These are phyloP conservation scores for Urocyon cinereoargenteus DNA, from an alignment of 2,797 vertebrate species.

Conservation along the genomic window DNA sequence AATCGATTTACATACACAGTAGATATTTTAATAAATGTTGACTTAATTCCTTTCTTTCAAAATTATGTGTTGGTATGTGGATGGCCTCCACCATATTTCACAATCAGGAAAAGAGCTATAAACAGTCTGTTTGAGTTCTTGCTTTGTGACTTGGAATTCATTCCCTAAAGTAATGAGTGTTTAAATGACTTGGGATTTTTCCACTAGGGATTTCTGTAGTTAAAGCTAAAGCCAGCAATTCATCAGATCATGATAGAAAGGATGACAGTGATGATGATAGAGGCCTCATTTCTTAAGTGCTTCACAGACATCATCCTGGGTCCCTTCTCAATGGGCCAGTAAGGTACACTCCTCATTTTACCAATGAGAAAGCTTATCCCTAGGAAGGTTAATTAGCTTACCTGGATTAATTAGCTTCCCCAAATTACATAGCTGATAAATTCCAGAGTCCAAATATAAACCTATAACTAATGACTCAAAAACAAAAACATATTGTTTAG, in stretches of 20 bases:
- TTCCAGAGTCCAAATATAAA: constrained; percentile 10
- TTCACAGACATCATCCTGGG: neutral
- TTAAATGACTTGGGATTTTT: neutral
- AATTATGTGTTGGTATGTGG: neutral
- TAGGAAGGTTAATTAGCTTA: neutral
- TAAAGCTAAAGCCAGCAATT: neutral
- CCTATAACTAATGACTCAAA: neutral
- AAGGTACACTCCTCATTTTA: neutral
- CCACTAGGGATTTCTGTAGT: neutral
- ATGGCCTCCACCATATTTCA: neutral
- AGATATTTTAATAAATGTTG: neutral
- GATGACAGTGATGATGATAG: too few relatives aligned
- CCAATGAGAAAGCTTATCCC: neutral
- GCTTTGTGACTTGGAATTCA: neutral
- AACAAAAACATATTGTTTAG: neutral
- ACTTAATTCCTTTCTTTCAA: neutral
- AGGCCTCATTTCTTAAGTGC: neutral
- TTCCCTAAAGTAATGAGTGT: neutral
- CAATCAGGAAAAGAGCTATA: neutral
- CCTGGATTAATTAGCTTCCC: neutral
- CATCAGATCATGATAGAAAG: neutral
- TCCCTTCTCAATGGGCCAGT: neutral
- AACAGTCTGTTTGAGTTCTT: neutral
- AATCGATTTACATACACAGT: neutral
- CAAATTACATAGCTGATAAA: neutral